Evolutionary conservation across 2,113 vertebrate genomes (phyloP), one percentile per base, ranked within the genome.

Genomic region (Tylochromis polylepis): DNA sequence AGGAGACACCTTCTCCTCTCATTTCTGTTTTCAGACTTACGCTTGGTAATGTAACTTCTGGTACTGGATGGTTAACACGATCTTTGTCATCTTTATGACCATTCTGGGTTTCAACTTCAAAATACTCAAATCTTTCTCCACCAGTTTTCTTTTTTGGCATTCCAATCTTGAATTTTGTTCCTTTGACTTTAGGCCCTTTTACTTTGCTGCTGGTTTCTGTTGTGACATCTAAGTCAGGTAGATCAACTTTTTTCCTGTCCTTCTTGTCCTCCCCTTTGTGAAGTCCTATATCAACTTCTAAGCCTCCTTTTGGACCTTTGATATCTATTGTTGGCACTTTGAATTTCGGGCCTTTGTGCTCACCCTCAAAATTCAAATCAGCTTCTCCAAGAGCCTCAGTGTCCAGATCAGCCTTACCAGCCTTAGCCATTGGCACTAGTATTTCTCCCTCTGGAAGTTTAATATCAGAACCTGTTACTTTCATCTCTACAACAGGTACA

Each of bases 151-250:
- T 93, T 83, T 96, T 97, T 79, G 95, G 93, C 87, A 93, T 91
- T 79, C 94, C 95, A 36, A 96, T 95, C 82, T 96, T 95, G 29
- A 96, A 95, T 79, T 95, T 95, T 20, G 93, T 93, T 79, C 95
- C 95, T 93, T 95, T 97, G 11, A 95, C 70, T 85, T 92, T 91
- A 49, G 93, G 75, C 1, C 88, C 95, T 29, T 96, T 96, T 22
- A 34, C 82, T 86, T 94, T 95, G 0, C 16, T 24, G 11, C 85
- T 94, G 0, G 55, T 22, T 34, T 27, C 90, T 79, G 88, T 34
- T 1, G 55, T 80, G 0, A 91, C 31, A 29, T 94, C 89, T 56
- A 94, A 36, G 38, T 95, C 93, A 79, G 93, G 91, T 16, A 91
- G 59, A 58, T 95, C 94, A 72, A 93, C 49, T 6, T 94, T 96